These are phyloP conservation scores for Amphilophus citrinellus DNA, from an alignment of 2,113 vertebrate species.

Conservation along the genomic window DNA sequence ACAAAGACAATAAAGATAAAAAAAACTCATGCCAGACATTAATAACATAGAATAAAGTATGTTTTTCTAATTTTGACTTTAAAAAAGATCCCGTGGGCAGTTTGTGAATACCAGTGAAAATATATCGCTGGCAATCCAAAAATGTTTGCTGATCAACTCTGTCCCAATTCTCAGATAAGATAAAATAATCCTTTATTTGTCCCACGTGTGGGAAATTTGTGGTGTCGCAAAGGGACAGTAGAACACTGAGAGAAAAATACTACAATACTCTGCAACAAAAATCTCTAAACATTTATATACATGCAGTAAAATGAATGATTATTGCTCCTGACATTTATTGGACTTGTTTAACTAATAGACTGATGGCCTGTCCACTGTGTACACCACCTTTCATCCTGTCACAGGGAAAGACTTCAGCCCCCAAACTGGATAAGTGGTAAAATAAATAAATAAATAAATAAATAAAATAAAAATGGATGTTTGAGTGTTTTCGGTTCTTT, in stretches of 20 bases:
- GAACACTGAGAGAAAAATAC: no score
- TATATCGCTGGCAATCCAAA: neutral
- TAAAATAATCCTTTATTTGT: no score
- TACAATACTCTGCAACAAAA: no score
- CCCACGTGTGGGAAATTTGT: no score
- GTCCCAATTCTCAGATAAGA: neutral
- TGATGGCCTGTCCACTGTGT: no score
- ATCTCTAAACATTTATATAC: no score
- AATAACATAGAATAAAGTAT: neutral
- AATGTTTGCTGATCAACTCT: neutral
- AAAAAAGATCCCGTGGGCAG: neutral
- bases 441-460: no score
- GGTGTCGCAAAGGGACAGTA: no score
- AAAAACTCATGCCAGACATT: neutral
- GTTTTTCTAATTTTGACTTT: fast-evolving
- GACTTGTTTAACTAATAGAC: neutral
- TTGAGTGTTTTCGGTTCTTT: no score
- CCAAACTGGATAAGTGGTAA: neutral
- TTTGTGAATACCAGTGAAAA: neutral
- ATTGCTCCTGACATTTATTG: no score
- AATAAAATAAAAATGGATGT: no score
- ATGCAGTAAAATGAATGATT: no score
- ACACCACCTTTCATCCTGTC: neutral
- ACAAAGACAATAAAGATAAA: neutral
- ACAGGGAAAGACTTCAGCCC: neutral